Conservation (phyloP, 2,797 vertebrate genomes). For the Limosa lapponica region DNA sequence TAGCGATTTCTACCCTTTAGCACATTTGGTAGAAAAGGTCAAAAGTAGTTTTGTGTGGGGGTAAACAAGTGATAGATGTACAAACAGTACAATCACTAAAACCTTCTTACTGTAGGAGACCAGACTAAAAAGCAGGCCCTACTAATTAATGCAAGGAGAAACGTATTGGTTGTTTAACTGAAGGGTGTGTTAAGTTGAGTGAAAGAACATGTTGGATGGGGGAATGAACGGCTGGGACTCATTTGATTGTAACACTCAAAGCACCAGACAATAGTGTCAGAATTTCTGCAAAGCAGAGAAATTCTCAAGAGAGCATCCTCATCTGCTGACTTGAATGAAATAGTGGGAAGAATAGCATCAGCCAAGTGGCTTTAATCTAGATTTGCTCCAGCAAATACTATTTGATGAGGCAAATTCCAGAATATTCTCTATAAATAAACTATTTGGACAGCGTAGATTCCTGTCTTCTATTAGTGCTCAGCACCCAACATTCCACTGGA, state of each 20-base stretch:
- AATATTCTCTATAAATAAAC: background rate
- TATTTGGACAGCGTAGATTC: background rate
- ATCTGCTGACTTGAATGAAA: conserved; percentile 49
- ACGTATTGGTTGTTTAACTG: background rate
- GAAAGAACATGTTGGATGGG: background rate
- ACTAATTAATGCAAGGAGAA: background rate
- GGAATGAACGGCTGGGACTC: conserved; percentile 6
- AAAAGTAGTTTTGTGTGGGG: background rate
- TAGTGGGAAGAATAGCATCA: conserved; percentile 18
- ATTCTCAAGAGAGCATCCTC: conserved; percentile 13
- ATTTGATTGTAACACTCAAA: background rate
- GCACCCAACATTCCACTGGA: background rate
- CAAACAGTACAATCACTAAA: background rate
- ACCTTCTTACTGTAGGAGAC: background rate
- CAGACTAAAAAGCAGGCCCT: background rate
- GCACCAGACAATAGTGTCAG: conserved; percentile 30
- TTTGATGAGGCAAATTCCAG: conserved; percentile 11
- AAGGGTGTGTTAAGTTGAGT: background rate
- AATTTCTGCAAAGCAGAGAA: background rate
- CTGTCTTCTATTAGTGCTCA: background rate
- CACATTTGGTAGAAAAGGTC: background rate
- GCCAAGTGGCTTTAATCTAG: background rate
- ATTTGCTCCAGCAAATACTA: background rate
- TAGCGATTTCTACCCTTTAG: background rate
- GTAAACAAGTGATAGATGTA: background rate